These are phyloP conservation scores for Pycnonotus jocosus DNA, from an alignment of 2,113 vertebrate species.

Conservation along the genomic window DNA sequence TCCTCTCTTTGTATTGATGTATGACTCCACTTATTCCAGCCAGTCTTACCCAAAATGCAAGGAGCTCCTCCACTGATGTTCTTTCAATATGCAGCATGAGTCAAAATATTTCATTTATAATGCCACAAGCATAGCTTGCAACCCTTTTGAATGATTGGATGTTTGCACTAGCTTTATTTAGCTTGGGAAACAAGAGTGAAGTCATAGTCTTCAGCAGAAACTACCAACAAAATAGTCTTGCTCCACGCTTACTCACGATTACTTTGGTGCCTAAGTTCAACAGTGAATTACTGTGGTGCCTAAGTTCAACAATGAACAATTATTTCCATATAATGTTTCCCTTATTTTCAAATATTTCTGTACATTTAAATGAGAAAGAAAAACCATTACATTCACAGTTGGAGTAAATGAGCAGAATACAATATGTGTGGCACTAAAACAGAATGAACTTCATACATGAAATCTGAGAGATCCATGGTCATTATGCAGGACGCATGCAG, in stretches of 20 bases:
- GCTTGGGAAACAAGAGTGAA: background rate
- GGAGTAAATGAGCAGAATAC: background rate
- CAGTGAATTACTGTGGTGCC: background rate
- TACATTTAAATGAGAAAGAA: background rate
- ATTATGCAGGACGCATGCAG: background rate
- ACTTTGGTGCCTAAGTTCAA: background rate
- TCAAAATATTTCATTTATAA: background rate
- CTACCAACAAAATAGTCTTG: background rate
- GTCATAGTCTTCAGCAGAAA: background rate
- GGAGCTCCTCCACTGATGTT: background rate
- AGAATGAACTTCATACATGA: background rate
- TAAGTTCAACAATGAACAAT: background rate
- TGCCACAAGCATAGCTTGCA: background rate
- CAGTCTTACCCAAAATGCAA: background rate
- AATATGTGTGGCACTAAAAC: background rate
- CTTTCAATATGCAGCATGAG: background rate
- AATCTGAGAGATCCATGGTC: background rate
- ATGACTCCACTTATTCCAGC: background rate
- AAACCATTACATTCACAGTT: background rate
- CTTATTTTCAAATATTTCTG: background rate
- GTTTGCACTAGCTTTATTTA: background rate
- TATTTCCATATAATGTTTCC: background rate
- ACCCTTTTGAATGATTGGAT: background rate
- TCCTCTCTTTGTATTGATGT: background rate
- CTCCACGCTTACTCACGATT: background rate